Base-by-base conservation (phyloP, 2,888 invertebrate species). In the Cetonia aurata region DNA sequence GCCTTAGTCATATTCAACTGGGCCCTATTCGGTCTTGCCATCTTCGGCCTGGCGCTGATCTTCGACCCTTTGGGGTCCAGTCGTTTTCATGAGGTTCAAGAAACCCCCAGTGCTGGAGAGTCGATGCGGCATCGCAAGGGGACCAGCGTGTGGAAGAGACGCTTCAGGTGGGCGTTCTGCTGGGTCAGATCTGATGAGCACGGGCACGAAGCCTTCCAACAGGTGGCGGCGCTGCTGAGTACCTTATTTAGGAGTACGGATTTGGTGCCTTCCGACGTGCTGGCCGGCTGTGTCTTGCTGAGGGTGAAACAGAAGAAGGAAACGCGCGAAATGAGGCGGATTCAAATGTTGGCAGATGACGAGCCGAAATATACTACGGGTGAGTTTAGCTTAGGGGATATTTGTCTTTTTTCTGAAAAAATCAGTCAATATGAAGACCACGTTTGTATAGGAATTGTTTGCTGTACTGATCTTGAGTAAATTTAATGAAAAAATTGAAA, bases 271-370 rank as follows among this genome's bases (percentile, higher is more conserved):
- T 94, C 95, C 0, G 97, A 96, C 83, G 90, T 96, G 13, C 90
- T 95, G 69, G 96, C 96, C 10, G 96, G 96, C 10, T 90, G 94
- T 78, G 90, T 96, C 19, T 88, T 96, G n/a, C 87, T 96, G 3
- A 87, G 93, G 76, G 90, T 93, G 3, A 89, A 92, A 67, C 92
- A 92, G 80, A 93, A 93, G 80, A 85, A 91, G 12, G 92, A 93
- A 79, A 91, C 90, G 0, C 86, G 92, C 74, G 92, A 92, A 82
- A 89, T 91, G 86, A 84, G 91, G 44, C 86, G 92, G 74, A 89
- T 92, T 72, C 91, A 88, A 75, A 85, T 88, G 80, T 77, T 88
- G 48, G 88, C 89, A 46, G 89, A 90, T 75, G 90, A 90, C 76
- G 89, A 90, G 75, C 91, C 91, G 3, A 90, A 89, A 76, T 92